Evolutionary conservation across 2,113 vertebrate genomes (phyloP), one percentile per base, ranked within the genome.

Genomic region (Orientallactaga bullata): DNA sequence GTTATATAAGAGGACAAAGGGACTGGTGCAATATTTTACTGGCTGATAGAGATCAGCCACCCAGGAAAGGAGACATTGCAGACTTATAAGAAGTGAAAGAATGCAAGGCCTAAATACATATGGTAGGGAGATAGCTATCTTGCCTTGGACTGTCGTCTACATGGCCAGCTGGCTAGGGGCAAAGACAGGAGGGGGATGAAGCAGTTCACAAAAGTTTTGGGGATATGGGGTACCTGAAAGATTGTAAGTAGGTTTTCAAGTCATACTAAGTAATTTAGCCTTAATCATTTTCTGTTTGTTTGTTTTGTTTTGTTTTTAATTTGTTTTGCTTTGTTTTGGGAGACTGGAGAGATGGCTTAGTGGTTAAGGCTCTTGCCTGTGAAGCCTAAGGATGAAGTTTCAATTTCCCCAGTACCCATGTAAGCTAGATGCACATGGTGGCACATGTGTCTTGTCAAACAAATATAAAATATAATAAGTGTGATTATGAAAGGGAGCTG

Each of bases 171-270:
- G 13, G 80, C 60, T 35, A 5, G 4, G 12, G 17, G 23, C 4
- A 3, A 3, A 13, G 32, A 32, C 7, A 4, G 2, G 2, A 23
- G 4, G 1, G 2, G 16, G 72, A 11, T 17, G 24, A 61, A 6
- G 18, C 60, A 13, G n/a, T 28, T 87, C 78, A 68, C 72, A 42
- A 24, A 86, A n/a, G 9, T 18, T 3, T 23, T 26, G 9, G 20
- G 60, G 20, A 32, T 26, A 23, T 35, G 3, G 20, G 24, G 58
- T 18, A 23, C 51, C 61, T 71, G 37, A 74, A 74, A 89, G 23
- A 82, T 5, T n/a, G 47, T 20, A 61, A 11, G 51, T 30, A 79
- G 82, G 16, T 5, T 37, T 42, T 30, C 24, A 78, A 74, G 39
- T 17, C 28, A 30, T 20, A 1, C 16, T 26, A 80, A 51, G 77